Evolutionary conservation across 2,113 vertebrate genomes (phyloP), one percentile per base, ranked within the genome.

Genomic region (Lagopus leucura): DNA sequence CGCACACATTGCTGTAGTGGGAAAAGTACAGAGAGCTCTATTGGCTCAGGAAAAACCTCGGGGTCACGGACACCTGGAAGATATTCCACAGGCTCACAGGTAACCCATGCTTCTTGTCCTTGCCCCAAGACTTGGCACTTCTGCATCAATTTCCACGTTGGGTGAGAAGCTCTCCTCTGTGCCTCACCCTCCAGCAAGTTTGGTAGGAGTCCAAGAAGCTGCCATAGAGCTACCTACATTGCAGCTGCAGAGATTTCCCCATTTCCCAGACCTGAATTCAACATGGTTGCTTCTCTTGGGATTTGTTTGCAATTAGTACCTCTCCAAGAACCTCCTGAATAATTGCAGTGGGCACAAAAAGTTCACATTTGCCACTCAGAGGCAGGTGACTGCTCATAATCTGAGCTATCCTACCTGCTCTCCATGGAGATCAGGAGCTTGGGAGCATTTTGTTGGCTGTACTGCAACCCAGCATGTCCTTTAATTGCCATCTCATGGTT

Each of bases 41-140:
- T 99, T 0, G 99, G 99, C 96, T 99, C 99, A 79, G 98, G 97
- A 87, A 99, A 99, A 97, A 99, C 98, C 91, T 98, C 98, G 22
- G 98, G 98, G 78, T 98, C 99, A 15, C 98, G 99, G 30, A 98
- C 98, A 73, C 99, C 99, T 25, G 99, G 99, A 92, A 98, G 99
- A 45, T 99, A 99, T 72, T 98, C 99, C 16, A 98, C 99, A 69
- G 99, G 98, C 82, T 99, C 99, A 69, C 99, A 99, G 99, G 99
- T 99, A 98, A 98, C 6, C 6, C 8, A 8, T 0, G 0, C 15
- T 55, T 91, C 47, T 67, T 87, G 11, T 43, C 17, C 52, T 6
- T 13, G 8, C 58, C 32, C 19, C 25, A 36, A 0, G 30, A 16
- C 28, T 57, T 61, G 28, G 85, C 64, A 21, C 16, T 19, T 27